Evolutionary conservation across 2,797 vertebrate genomes (phyloP).

Genomic region (Gadopsis bispinosus): DNA sequence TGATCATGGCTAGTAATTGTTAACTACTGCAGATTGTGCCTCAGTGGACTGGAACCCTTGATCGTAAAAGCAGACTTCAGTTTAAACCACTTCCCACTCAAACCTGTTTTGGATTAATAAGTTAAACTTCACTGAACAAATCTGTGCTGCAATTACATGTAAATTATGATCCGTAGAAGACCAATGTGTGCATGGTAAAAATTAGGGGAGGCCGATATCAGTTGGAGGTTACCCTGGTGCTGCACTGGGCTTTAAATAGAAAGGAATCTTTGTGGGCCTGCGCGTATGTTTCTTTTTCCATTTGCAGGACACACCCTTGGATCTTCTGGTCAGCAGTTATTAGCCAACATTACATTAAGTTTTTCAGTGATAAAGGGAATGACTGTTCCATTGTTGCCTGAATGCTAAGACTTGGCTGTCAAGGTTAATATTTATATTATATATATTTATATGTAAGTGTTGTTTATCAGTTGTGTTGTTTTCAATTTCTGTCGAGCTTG

Average conservation of each 20-base stretch:
- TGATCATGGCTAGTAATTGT: slow-evolving; percentile 13
- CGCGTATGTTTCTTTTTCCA: slow-evolving; percentile 75
- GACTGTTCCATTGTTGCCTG: slow-evolving; percentile 8
- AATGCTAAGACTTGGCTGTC: neutral
- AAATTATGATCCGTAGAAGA: slow-evolving; percentile 33
- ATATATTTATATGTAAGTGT: neutral
- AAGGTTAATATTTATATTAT: too few species aligned
- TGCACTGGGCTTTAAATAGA: slow-evolving; percentile 77
- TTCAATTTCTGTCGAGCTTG: slow-evolving; percentile 1
- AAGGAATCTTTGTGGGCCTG: slow-evolving; percentile 76
- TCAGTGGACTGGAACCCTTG: slow-evolving; percentile 11
- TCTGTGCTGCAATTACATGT: slow-evolving; percentile 30
- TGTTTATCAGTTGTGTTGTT: slow-evolving; percentile 29
- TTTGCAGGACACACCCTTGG: slow-evolving; percentile 71
- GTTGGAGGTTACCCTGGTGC: slow-evolving; percentile 61
- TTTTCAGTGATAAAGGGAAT: slow-evolving; percentile 44
- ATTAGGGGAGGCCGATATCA: slow-evolving; percentile 65
- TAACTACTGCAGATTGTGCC: slow-evolving; percentile 24
- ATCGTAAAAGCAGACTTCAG: slow-evolving; percentile 30
- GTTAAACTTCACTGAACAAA: slow-evolving; percentile 38
- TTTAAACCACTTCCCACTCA: slow-evolving; percentile 36
- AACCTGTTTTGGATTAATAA: slow-evolving; percentile 53
- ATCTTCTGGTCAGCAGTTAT: slow-evolving; percentile 65
- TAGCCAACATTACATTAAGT: slow-evolving; percentile 38
- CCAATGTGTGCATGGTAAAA: slow-evolving; percentile 54